Evolutionary conservation across 2,113 vertebrate species (phyloP).

Genomic region (Carlito syrichta): DNA sequence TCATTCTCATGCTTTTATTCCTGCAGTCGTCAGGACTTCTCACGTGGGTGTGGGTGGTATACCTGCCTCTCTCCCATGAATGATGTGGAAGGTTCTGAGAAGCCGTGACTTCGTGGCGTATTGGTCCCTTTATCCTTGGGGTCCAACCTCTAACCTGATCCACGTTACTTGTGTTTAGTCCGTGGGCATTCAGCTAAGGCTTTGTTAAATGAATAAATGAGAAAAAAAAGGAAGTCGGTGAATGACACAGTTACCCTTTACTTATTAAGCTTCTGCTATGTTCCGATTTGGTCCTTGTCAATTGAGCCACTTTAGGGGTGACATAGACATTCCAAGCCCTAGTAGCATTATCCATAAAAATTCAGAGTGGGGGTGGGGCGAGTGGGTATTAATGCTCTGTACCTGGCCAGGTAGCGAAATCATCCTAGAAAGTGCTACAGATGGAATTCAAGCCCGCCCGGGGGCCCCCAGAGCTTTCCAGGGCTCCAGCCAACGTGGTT

Average conservation of each 20-base stretch:
- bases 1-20: neutral
- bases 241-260: too few species aligned
- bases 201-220: neutral
- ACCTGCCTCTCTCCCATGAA: too few species aligned
- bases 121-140: neutral
- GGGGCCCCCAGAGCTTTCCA: neutral
- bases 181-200: neutral
- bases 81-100: neutral
- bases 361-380: too few species aligned
- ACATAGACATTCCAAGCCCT: neutral
- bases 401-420: neutral
- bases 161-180: too few species aligned
- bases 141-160: neutral
- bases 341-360: neutral
- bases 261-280: neutral
- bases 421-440: accelerated
- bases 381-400: accelerated
- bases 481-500: neutral
- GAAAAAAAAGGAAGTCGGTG: neutral
- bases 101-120: neutral
- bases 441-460: too few species aligned
- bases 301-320: neutral
- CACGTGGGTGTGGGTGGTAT: too few species aligned
- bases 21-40: neutral
- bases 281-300: neutral